Conservation (phyloP, 2,797 vertebrate species). For the Heteromormyrus szaboi region DNA sequence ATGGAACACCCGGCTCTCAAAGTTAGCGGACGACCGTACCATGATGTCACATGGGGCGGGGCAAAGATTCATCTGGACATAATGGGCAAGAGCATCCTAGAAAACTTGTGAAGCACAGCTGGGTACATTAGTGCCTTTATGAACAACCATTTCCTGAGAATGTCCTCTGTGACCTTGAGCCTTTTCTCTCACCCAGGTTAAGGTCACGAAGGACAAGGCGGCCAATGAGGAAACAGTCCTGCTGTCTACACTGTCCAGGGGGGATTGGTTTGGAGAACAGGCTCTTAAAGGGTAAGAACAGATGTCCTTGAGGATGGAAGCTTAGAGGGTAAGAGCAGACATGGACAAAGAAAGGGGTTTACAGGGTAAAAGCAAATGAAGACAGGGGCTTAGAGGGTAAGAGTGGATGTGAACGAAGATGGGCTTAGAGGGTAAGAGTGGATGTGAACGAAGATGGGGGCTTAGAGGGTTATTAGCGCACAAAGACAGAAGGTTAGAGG, state of each 20-base stretch:
- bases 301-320: background rate
- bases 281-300: conserved; percentile 59
- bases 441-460: too few species aligned
- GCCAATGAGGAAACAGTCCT: conserved; percentile 40
- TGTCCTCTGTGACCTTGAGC: background rate
- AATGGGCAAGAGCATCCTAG: background rate
- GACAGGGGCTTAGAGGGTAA: background rate
- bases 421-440: too few species aligned
- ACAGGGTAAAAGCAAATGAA: background rate
- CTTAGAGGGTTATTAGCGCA: background rate
- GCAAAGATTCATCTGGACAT: background rate
- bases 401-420: too few species aligned
- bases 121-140: background rate
- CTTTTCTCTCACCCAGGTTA: conserved; percentile 47
- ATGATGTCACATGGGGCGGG: background rate
- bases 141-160: background rate
- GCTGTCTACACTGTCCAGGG: conserved; percentile 50
- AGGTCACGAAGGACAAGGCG: conserved; percentile 53
- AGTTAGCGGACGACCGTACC: background rate
- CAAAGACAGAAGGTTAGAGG: background rate
- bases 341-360: background rate
- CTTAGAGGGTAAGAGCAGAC: background rate
- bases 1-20: background rate
- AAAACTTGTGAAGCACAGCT: background rate
- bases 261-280: conserved; percentile 67